Percentiles rank a stretch among this genome's conserved stretches.
Evolutionary conservation across 2,113 vertebrate species (phyloP).

Genomic region (Riparia riparia): DNA sequence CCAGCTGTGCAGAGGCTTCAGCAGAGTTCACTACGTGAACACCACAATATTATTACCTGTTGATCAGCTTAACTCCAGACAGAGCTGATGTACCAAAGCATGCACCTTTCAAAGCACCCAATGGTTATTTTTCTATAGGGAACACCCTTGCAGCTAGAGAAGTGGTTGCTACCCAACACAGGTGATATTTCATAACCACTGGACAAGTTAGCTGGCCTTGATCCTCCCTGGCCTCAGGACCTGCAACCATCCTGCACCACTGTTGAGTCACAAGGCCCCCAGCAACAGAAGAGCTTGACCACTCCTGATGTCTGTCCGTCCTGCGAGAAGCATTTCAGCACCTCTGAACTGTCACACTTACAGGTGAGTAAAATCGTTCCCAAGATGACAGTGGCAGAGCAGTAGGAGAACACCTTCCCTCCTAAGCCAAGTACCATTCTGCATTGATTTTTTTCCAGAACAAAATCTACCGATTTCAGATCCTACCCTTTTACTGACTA

Average conservation of each 20-base stretch:
- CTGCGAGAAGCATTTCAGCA: not conserved
- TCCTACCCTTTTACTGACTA: not conserved
- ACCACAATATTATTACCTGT: not conserved
- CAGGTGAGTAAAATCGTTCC: not conserved
- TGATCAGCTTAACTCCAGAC: not conserved
- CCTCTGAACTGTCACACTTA: not conserved
- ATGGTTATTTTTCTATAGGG: not conserved
- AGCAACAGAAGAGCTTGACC: not conserved
- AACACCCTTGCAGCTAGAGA: not conserved
- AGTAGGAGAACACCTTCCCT: not conserved
- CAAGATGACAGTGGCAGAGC: not conserved
- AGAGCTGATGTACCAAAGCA: not conserved
- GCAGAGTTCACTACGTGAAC: not conserved
- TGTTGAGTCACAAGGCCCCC: not conserved
- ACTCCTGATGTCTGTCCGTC: not conserved
- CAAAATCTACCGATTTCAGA: not conserved
- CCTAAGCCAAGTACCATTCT: not conserved
- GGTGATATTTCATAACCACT: not conserved
- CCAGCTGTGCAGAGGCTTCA: not conserved
- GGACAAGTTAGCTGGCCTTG: not conserved
- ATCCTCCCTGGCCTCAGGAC: not conserved
- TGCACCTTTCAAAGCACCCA: rapidly evolving
- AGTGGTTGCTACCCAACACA: not conserved
- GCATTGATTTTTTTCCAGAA: not conserved
- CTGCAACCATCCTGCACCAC: not conserved